Base-by-base conservation (phyloP, 2,797 vertebrate genomes). In the Liasis olivaceus region DNA sequence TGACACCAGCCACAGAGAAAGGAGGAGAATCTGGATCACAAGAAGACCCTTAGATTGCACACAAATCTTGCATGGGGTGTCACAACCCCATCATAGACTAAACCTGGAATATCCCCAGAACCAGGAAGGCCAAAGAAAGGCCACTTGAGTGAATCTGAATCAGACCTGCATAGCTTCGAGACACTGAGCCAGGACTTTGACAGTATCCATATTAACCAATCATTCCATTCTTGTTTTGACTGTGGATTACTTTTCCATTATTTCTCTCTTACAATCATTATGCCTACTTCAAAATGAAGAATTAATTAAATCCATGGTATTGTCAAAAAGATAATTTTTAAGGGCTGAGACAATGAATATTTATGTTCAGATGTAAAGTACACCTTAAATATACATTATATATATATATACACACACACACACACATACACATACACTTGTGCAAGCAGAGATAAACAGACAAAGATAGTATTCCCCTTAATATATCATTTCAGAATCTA, bases 221-320 rank as follows among this genome's bases (percentile, higher is more conserved):
- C 2, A 81, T 47, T 47, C 17, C 47, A 81, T 22, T 1, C 15
- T 20, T 42, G 22, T 47, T 42, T 9, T 72, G 69, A 14, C 28
- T 72, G 31, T n/a, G 28, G 6, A 36, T 72, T n/a, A 1, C 17
- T 51, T 77, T 5, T 15, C 31, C n/a, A 72, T 66, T 89, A 85
- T 88, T 93, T 94, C 89, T 90, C 51, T 51, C 51, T 51, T 51
- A 51, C 4, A 51, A 51, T 51, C 51, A 51, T 95, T 96, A 91
- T 42, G 72, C 89, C 89, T 93, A 91, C 66, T 92, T 84, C 26
- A 58, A 88, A 94, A 91, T 0, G 9, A 60, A 81, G 64, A 93
- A 94, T 90, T 94, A 96, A 95, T 95, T 94, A 94, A 85, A 93
- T 91, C 85, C 63, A 36, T 72, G 91, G 47, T 58, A 17, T 91